Base-by-base conservation (phyloP, 2,888 invertebrate species). In the Anarsia innoxiella region DNA sequence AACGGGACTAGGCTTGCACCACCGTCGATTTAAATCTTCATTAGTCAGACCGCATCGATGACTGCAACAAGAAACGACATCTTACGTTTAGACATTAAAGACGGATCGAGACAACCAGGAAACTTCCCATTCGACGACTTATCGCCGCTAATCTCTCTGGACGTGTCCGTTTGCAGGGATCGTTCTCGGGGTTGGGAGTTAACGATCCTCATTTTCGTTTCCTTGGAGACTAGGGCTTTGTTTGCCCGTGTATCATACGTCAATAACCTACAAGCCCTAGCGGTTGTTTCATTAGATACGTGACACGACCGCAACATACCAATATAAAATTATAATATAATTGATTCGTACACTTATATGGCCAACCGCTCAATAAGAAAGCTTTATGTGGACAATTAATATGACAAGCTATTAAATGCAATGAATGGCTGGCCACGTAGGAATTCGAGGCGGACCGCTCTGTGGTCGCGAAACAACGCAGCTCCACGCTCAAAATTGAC, bases 11-110 rank as follows among this genome's bases (percentile, higher is more conserved):
- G 95, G 95, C 59, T 88, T 88, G 63, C 89, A 89, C 95, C 95
- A 95, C 39, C 92, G 88, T 52, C 94, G 88, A 80, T 95, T 95
- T 68, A 95, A 82, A 82, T 95, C 95, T 78, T 93, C 91, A 67
- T 92, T 93, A 59, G 92, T 92, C 66, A 95, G 76, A 34, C 93
- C 93, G 84, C 93, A 93, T 50, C 94, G 89, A 74, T 93, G 91
- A 75, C 93, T 93, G 85, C 42, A 87, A 87, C 66, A 74, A 77
- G 66, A 72, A 66, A 68, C 59, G 50, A 60, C 58, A 63, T 59
- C 64, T 69, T 65, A 67, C 55, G 65, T 23, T 37, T 30, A 25
- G 36, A 36, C 36, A 25, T 31, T 25, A 23, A 25, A 31, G 32
- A 16, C 28, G 29, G 29, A 32, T 32, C 12, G 36, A 44, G 57